Base-by-base conservation (phyloP, 2,888 invertebrate genomes). In the Volucella bombylans region DNA sequence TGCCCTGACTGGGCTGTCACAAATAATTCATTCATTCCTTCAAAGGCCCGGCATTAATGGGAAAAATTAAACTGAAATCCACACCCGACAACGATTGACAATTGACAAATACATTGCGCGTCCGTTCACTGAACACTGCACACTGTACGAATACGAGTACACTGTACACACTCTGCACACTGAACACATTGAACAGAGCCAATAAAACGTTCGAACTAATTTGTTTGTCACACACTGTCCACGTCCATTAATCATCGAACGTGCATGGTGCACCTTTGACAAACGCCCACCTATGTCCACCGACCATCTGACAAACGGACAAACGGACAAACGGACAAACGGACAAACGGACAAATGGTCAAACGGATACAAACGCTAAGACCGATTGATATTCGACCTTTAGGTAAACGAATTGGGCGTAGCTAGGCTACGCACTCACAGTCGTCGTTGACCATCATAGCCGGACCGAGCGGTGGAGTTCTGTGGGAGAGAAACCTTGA, bases 131-230 rank as follows among this genome's bases (percentile, higher is more conserved):
- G 31, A 31, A 31, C 31, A 6, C 31, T 31, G 31, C 31, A 31
- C 31, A 31, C 31, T 31, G 1, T 6, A 31, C 31, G 31, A 31
- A 6, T 31, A 6, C 31, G 31, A 31, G 31, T 31, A 6, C 6
- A 31, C 31, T 31, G 1, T 31, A 31, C 31, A 31, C 15, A 47
- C 59, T 50, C 43, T 9, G 4, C 12, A 54, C 45, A 10, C 41
- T 47, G 12, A 31, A 65, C 64, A 62, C 62, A 31, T 31, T 31
- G 31, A 31, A 31, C 31, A 57, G 50, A 82, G 57, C 78, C 73
- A 68, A 82, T 82, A 82, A 82, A 78, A 79, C 79, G 78, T 80
- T 83, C 74, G 71, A 69, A 80, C 83, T 83, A 83, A 83, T 83
- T 83, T 83, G 80, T 79, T 83, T 83, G 80, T 80, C 83, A 80